Evolutionary conservation across 2,113 vertebrate genomes (phyloP).

Genomic region (Mugil cephalus): DNA sequence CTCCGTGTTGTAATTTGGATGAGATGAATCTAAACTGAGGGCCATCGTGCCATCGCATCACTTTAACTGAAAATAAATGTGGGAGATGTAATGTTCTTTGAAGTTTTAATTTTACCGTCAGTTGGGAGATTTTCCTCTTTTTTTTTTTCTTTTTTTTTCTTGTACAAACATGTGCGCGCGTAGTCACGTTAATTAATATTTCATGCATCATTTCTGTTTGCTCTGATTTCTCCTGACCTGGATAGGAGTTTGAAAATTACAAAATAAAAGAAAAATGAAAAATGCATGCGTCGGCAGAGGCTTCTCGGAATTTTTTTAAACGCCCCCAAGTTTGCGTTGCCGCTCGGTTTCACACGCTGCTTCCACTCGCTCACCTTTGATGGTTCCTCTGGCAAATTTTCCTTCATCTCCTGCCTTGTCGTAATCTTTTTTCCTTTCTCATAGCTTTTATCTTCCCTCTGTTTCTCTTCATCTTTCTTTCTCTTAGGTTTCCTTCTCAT

Average conservation of each 20-base stretch:
- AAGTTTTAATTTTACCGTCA: conserved; percentile 25
- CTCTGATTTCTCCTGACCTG: conserved; percentile 48
- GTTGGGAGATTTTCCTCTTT: conserved; percentile 1
- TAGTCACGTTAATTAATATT: conserved; percentile 40
- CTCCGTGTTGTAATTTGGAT: conserved; percentile 9
- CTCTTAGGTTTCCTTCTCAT: conserved; percentile 49
- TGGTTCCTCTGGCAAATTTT: conserved; percentile 55
- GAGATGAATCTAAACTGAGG: neutral
- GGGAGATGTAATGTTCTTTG: conserved; percentile 21
- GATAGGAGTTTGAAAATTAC: conserved; percentile 24
- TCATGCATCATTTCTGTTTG: conserved; percentile 29
- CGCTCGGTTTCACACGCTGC: conserved; percentile 42
- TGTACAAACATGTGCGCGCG: neutral
- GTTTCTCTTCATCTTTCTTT: conserved; percentile 60
- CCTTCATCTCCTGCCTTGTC: conserved; percentile 48
- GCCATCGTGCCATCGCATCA: neutral
- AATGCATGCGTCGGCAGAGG: conserved; percentile 20
- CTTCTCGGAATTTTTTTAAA: conserved; percentile 19
- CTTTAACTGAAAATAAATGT: conserved; percentile 10
- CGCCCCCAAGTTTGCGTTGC: neutral
- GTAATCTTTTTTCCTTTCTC: conserved; percentile 57
- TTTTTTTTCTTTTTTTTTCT: neutral
- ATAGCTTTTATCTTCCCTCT: conserved; percentile 67
- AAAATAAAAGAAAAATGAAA: conserved; percentile 21
- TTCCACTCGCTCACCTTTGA: conserved; percentile 67